Evolutionary conservation across 2,888 invertebrate species (phyloP).

Genomic region (Ectemnius continuus): DNA sequence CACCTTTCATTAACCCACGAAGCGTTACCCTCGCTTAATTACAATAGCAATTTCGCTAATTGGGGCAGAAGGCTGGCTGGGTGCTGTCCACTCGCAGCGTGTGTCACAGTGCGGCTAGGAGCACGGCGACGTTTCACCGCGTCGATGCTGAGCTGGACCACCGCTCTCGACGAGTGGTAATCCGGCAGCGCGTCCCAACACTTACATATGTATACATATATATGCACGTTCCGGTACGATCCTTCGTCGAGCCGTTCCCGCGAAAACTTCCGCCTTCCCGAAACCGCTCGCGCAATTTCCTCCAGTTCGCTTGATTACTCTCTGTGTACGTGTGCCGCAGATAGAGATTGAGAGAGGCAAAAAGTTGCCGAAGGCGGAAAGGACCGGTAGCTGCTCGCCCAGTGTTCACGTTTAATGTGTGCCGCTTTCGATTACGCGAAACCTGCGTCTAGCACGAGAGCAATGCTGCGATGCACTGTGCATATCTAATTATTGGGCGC

Average conservation of each 20-base stretch:
- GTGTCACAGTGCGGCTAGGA: neutral
- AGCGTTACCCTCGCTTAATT: slow-evolving; percentile 65
- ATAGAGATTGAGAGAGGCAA: too few relatives aligned
- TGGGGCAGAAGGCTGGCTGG: slow-evolving; percentile 50
- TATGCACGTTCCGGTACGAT: too few relatives aligned
- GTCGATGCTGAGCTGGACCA: neutral
- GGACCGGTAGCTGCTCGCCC: too few relatives aligned
- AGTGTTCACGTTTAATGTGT: neutral
- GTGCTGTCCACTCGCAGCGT: slow-evolving; percentile 1
- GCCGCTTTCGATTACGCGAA: neutral
- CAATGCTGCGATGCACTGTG: slow-evolving; percentile 1
- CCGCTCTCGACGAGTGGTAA: neutral
- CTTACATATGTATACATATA: too few relatives aligned
- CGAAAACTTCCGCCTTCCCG: too few relatives aligned
- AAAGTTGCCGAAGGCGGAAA: too few relatives aligned
- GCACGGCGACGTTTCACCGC: slow-evolving; percentile 8
- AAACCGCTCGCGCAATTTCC: too few relatives aligned
- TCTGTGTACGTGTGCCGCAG: too few relatives aligned
- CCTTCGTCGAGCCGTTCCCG: too few relatives aligned
- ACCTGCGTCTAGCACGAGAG: slow-evolving; percentile 13
- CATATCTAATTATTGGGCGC: slow-evolving; percentile 52
- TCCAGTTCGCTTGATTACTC: too few relatives aligned
- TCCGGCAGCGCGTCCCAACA: too few relatives aligned
- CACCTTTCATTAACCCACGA: slow-evolving; percentile 62
- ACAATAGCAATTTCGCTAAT: slow-evolving; percentile 63